Percentiles rank a stretch among this genome's conserved stretches.
Evolutionary conservation across 1,140 invertebrate species (phyloP).

Genomic region (Drosophila bifasciata): DNA sequence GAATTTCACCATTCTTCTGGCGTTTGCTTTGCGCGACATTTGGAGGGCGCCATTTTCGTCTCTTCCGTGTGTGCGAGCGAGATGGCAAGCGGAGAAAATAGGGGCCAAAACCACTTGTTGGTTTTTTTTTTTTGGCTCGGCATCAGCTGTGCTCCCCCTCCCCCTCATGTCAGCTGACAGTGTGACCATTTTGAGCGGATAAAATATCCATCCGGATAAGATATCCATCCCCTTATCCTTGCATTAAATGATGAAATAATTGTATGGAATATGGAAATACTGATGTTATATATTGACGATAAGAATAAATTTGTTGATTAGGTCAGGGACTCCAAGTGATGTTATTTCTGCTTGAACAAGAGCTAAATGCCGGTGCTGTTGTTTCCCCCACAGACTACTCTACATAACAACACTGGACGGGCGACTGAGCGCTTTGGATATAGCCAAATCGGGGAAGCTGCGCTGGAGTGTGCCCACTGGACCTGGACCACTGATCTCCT

Average conservation of each 20-base stretch:
- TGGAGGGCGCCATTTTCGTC: constrained; percentile 31
- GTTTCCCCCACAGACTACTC: constrained; percentile 86
- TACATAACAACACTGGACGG: constrained; percentile 96
- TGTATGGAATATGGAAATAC: neutral
- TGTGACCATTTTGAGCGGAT: constrained; percentile 15
- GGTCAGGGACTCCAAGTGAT: neutral
- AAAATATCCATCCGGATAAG: too few species aligned
- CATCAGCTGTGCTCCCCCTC: constrained; percentile 23
- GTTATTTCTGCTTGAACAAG: too few species aligned
- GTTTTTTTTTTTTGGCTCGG: constrained; percentile 10
- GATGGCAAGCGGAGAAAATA: constrained; percentile 15
- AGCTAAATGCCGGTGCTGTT: neutral
- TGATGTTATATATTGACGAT: constrained; percentile 4
- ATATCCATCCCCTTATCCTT: constrained; percentile 18
- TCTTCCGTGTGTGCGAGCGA: neutral
- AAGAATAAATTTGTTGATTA: constrained; percentile 11
- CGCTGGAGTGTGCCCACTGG: constrained; percentile 91
- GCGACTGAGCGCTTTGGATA: constrained; percentile 90
- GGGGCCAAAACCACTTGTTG: constrained; percentile 47
- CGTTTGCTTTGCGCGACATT: constrained; percentile 30
- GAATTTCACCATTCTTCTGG: constrained; percentile 73
- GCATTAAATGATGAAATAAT: constrained; percentile 3
- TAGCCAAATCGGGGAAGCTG: constrained; percentile 87
- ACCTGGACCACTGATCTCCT: constrained; percentile 90
- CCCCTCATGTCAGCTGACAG: constrained; percentile 2